A percentile compares a stretch with the other conserved stretches of the same genome.
phyloP scores from a whole-genome alignment of 2,113 vertebrate species.

The Asarcornis scutulata region DNA sequence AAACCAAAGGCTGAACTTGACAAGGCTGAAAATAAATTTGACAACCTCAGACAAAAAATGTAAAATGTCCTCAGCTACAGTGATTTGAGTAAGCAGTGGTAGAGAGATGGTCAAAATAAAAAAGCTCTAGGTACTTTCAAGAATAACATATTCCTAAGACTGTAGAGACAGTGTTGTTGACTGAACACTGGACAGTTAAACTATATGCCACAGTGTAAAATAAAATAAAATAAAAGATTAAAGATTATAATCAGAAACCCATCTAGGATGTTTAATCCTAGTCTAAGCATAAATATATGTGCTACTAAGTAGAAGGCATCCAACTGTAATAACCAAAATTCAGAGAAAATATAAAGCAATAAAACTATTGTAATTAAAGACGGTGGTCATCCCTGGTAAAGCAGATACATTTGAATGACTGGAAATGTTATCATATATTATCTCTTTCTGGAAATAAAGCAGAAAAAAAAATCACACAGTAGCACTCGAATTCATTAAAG shows the following conservation, averaged over 20 bases:
- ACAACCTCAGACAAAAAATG: conserved; percentile 12
- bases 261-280: background rate
- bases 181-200: background rate
- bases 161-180: background rate
- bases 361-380: background rate
- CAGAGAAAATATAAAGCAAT: background rate
- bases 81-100: background rate
- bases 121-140: background rate
- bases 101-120: conserved; percentile 34
- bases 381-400: background rate
- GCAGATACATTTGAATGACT: background rate
- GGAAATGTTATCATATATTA: background rate
- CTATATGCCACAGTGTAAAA: background rate
- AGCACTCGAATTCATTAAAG: background rate
- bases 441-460: background rate
- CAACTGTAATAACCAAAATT: background rate
- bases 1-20: conserved; percentile 27
- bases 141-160: background rate
- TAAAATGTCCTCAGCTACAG: background rate
- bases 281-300: background rate
- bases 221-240: background rate
- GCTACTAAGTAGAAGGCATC: background rate
- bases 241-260: background rate
- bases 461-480: background rate
- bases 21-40: conserved; percentile 54